phyloP scores from a whole-genome alignment of 1,140 invertebrate genomes.

The Ridgeia piscesae region DNA sequence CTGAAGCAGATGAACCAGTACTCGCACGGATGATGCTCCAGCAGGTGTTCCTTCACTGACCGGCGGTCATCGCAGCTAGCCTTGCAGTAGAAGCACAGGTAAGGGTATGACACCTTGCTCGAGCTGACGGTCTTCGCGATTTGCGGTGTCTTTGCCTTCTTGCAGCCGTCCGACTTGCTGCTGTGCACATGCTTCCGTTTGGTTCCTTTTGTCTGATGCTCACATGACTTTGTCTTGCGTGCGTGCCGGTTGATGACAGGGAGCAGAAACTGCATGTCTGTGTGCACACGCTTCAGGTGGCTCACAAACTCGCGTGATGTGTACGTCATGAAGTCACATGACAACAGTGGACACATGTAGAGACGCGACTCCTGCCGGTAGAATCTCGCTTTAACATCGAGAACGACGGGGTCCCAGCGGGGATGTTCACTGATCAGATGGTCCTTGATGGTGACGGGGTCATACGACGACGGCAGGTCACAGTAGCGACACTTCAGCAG shows the following conservation, averaged over 20 bases:
- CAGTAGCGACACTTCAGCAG: slow-evolving; percentile 21
- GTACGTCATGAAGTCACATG: slow-evolving; percentile 17
- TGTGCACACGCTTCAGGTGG: slow-evolving; percentile 12
- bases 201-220: neutral
- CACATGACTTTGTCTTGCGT: neutral
- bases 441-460: slow-evolving; percentile 17
- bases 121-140: neutral
- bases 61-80: neutral
- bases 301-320: neutral
- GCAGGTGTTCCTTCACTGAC: neutral
- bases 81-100: neutral
- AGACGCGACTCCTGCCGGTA: neutral
- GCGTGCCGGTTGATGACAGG: neutral
- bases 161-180: neutral
- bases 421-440: slow-evolving; percentile 13
- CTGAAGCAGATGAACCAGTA: neutral
- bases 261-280: slow-evolving; percentile 1
- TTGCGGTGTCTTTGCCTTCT: neutral
- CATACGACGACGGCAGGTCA: neutral
- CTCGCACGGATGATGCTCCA: neutral
- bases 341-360: slow-evolving; percentile 4
- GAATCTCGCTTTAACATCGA: slow-evolving; percentile 6
- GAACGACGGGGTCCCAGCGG: neutral
- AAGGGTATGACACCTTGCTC: neutral
- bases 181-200: neutral